Percentiles rank a stretch among this genome's conserved stretches.
These are phyloP conservation scores for Tamias sibiricus DNA, from an alignment of 2,113 vertebrate genomes.

Conservation along the genomic window DNA sequence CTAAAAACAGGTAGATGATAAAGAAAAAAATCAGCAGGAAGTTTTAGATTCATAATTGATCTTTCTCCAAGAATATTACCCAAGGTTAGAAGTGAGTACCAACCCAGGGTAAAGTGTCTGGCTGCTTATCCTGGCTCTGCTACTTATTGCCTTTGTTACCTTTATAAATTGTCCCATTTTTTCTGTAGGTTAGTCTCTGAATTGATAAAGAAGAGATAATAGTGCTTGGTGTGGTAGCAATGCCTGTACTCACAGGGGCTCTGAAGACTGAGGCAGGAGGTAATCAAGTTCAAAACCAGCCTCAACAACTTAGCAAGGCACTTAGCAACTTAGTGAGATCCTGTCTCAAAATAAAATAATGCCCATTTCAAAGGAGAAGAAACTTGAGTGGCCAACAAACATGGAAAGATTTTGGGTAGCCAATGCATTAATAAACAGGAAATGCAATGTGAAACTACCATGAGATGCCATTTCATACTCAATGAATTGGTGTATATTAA, in stretches of 20 bases:
- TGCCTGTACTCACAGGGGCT: too few species aligned
- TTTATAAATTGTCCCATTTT: background rate
- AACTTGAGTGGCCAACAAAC: background rate
- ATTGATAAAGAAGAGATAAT: background rate
- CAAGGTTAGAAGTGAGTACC: background rate
- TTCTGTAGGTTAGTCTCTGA: background rate
- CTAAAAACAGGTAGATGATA: background rate
- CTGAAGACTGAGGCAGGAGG: too few species aligned
- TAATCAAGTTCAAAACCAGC: too few species aligned
- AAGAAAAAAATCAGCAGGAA: slow-evolving; percentile 22
- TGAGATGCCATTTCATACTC: background rate
- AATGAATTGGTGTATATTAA: background rate
- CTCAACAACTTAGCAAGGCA: too few species aligned
- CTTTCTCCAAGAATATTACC: background rate
- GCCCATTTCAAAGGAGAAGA: background rate
- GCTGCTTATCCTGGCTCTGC: background rate
- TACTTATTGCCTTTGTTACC: background rate
- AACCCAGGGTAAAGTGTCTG: fast-evolving
- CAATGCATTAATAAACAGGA: background rate
- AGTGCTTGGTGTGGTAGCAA: background rate
- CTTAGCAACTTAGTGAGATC: too few species aligned
- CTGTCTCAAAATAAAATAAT: background rate
- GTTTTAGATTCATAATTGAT: background rate
- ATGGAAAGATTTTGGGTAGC: background rate
- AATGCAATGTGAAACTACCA: background rate